A percentile compares a stretch with the other conserved stretches of the same genome.
These are phyloP conservation scores for Gavialis gangeticus DNA, from an alignment of 2,113 vertebrate genomes.

Conservation along the genomic window DNA sequence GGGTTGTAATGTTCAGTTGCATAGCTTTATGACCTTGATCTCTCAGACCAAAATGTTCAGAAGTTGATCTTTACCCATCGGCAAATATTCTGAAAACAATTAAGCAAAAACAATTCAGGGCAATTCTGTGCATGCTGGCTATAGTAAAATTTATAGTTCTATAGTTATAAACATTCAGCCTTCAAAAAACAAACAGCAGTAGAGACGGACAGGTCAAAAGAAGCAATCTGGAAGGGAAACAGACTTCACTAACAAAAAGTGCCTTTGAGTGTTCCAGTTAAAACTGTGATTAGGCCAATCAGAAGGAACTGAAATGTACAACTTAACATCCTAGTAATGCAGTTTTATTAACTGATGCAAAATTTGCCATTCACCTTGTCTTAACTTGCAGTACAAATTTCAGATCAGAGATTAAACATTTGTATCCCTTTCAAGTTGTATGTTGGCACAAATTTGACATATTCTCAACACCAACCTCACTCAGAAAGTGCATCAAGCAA, in stretches of 20 bases:
- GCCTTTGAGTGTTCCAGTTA: not conserved
- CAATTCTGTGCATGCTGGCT: not conserved
- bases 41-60: not conserved
- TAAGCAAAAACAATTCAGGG: not conserved
- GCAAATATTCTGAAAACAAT: not conserved
- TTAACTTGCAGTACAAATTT: slow-evolving; percentile 42
- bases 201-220: not conserved
- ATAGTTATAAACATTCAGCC: not conserved
- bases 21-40: slow-evolving; percentile 50
- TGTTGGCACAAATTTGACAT: not conserved
- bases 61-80: not conserved
- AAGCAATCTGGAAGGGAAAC: not conserved
- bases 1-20: not conserved
- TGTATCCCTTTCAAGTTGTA: not conserved
- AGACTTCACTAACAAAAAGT: not conserved
- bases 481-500: not conserved
- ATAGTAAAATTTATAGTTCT: not conserved
- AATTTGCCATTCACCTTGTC: not conserved
- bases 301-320: not conserved
- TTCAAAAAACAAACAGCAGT: not conserved
- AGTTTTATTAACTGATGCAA: not conserved
- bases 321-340: not conserved
- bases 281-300: not conserved
- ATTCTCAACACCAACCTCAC: not conserved
- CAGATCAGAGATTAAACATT: slow-evolving; percentile 35